These are phyloP conservation scores for Platalea minor DNA, from an alignment of 2,797 vertebrate species.

Conservation along the genomic window DNA sequence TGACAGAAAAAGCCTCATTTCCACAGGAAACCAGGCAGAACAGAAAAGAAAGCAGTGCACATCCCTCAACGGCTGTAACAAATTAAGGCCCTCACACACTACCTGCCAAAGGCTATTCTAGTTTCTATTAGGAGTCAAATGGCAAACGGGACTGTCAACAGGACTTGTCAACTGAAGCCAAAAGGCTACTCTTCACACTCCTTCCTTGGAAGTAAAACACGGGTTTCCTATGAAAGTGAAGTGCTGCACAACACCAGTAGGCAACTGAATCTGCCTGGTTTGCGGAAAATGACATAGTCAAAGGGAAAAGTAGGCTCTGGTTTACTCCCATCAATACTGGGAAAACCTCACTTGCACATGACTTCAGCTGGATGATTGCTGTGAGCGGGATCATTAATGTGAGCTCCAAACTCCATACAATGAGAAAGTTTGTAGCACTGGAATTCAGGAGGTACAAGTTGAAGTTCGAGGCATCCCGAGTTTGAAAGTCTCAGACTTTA, in stretches of 20 bases:
- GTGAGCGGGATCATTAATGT: neutral
- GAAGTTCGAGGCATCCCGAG: neutral
- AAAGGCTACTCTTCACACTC: neutral
- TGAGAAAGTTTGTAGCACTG: neutral
- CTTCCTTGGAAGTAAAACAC: neutral
- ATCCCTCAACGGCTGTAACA: neutral
- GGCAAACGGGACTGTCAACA: neutral
- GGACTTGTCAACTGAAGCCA: neutral
- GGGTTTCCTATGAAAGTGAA: neutral
- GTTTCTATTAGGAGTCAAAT: neutral
- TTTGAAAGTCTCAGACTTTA: neutral
- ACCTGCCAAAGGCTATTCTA: neutral
- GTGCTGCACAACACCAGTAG: neutral
- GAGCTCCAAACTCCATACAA: neutral
- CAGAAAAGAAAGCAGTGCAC: neutral
- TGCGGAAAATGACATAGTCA: neutral
- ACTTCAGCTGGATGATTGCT: neutral
- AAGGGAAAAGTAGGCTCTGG: neutral
- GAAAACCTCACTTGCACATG: neutral
- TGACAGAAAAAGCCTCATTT: neutral
- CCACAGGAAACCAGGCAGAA: constrained; percentile 10
- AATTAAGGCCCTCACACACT: neutral
- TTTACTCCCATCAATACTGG: neutral
- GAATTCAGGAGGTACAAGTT: neutral
- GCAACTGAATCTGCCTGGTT: neutral